phyloP scores from a whole-genome alignment of 2,113 vertebrate species.

The Oreochromis niloticus region DNA sequence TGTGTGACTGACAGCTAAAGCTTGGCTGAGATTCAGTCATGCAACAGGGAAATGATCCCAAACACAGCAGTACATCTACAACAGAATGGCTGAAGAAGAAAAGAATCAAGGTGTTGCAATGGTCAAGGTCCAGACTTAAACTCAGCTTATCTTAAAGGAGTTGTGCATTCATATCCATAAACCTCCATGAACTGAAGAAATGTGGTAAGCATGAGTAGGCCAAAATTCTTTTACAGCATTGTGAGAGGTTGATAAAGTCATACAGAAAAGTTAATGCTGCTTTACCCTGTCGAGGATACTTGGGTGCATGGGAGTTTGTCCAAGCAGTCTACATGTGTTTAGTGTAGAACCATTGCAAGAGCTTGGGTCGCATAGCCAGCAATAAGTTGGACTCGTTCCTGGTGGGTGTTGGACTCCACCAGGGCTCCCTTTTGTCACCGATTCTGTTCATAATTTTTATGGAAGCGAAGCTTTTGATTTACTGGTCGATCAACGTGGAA shows the following conservation, averaged over 20 bases:
- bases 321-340: not conserved
- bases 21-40: not conserved
- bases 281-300: not conserved
- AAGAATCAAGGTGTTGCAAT: not conserved
- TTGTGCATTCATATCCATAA: not conserved
- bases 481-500: not conserved
- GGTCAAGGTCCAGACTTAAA: not conserved
- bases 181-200: not conserved
- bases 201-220: not conserved
- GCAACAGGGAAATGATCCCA: not conserved
- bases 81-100: not conserved
- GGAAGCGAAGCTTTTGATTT: not conserved
- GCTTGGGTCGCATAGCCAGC: not conserved
- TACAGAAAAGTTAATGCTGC: not conserved
- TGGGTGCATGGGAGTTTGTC: not conserved
- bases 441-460: not conserved
- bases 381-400: not conserved
- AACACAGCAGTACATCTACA: not conserved
- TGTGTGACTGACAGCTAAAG: not conserved
- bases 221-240: not conserved
- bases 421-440: not conserved
- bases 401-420: not conserved
- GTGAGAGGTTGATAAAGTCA: not conserved
- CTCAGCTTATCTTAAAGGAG: not conserved
- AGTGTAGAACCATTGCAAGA: not conserved